A percentile compares a stretch with the other conserved stretches of the same genome.
phyloP scores from a whole-genome alignment of 2,888 invertebrate species.

The Acanthosepion lycidas region DNA sequence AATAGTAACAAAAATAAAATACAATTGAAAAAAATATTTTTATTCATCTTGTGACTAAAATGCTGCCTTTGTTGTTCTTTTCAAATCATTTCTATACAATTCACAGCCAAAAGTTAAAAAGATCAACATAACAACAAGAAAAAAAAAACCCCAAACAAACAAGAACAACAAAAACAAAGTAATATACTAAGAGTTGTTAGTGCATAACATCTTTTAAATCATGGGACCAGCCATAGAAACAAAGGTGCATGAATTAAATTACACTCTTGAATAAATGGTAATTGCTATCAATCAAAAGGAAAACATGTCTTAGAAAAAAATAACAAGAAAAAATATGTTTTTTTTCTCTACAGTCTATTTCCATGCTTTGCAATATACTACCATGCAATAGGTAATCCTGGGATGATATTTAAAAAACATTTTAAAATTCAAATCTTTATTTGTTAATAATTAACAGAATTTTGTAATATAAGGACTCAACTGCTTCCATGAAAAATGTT shows the following conservation, averaged over 20 bases:
- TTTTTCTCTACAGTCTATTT: background rate
- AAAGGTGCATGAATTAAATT: background rate
- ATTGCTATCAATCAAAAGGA: background rate
- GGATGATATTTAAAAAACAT: background rate
- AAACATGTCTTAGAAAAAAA: background rate
- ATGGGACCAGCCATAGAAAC: background rate
- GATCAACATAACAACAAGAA: background rate
- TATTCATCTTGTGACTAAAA: background rate
- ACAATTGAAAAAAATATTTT: background rate
- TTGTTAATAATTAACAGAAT: background rate
- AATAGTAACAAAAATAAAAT: background rate
- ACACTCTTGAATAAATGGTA: background rate
- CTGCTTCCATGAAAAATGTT: background rate
- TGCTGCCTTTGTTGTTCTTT: background rate
- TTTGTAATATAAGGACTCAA: background rate
- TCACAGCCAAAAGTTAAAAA: background rate
- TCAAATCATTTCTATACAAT: background rate
- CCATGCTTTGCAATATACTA: background rate
- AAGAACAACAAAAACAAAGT: background rate
- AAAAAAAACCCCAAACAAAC: background rate
- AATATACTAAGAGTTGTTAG: background rate
- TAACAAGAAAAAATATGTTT: background rate
- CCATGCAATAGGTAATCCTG: constrained; percentile 3
- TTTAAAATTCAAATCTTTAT: background rate
- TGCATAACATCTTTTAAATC: background rate